Evolutionary conservation across 2,797 vertebrate species (phyloP).

Genomic region (Sparidentex hasta): DNA sequence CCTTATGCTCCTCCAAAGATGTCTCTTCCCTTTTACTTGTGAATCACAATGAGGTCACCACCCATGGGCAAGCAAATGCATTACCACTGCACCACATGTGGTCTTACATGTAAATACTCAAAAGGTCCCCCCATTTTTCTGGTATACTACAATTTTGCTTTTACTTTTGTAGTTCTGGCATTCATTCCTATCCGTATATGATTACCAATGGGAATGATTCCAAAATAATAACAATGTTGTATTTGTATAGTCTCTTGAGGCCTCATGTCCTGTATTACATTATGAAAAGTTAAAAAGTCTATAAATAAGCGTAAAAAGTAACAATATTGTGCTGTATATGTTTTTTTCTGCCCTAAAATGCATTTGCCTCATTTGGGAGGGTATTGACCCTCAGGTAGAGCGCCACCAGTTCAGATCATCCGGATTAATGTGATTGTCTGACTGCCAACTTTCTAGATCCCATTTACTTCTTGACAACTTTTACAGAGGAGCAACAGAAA

Average conservation of each 20-base stretch:
- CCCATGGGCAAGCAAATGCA: constrained; percentile 10
- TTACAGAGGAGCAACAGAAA: no score
- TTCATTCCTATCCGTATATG: neutral
- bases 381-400: no score
- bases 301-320: neutral
- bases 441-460: neutral
- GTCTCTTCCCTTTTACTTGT: constrained; percentile 14
- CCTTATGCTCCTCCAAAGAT: constrained; percentile 28
- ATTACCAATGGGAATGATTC: neutral
- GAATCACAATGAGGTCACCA: constrained; percentile 27
- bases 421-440: neutral
- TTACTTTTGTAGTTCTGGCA: neutral
- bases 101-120: neutral
- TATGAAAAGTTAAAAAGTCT: no score
- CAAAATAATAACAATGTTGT: neutral
- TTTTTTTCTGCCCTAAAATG: no score
- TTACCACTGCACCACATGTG: constrained; percentile 8
- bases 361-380: no score
- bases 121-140: neutral
- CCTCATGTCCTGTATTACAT: no score
- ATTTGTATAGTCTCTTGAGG: no score
- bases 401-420: neutral
- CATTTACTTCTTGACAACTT: no score
- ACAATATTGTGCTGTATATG: neutral
- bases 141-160: neutral